A percentile compares a stretch with the other conserved stretches of the same genome.
Conservation (phyloP, 2,888 invertebrate species). For the Lamellibrachia columna region DNA sequence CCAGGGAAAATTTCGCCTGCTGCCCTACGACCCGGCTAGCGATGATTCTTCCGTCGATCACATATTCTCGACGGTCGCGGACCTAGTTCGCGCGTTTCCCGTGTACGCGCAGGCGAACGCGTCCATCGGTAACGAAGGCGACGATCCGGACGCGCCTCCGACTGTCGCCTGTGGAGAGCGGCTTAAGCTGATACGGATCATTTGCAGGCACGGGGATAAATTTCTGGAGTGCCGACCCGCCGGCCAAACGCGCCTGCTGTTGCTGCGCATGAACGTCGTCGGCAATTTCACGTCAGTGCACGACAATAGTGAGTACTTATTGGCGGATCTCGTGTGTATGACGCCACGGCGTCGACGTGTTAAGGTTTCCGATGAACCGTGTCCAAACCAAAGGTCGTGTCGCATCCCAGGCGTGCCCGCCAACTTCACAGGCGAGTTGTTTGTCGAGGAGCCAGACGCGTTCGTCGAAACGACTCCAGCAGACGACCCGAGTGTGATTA, state of each 20-base stretch:
- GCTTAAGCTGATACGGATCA: conserved; percentile 35
- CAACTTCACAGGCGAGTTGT: conserved; percentile 35
- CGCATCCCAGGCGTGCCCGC: conserved; percentile 39
- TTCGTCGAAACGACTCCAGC: conserved; percentile 38
- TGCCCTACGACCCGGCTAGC: conserved; percentile 39
- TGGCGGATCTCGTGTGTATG: conserved; percentile 38
- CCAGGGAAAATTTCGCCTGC: conserved; percentile 35
- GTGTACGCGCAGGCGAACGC: conserved; percentile 37
- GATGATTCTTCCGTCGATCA: conserved; percentile 36
- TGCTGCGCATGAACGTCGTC: conserved; percentile 35
- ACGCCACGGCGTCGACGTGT: conserved; percentile 35
- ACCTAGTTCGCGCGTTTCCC: conserved; percentile 39
- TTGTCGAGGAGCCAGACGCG: conserved; percentile 35
- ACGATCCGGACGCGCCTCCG: neutral
- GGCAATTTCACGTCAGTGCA: conserved; percentile 39
- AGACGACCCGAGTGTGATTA: conserved; percentile 32
- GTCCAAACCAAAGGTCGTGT: conserved; percentile 8
- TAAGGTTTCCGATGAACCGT: conserved; percentile 19
- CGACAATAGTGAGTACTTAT: conserved; percentile 37
- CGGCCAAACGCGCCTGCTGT: conserved; percentile 28
- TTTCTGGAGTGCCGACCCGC: conserved; percentile 35
- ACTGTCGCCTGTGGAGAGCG: conserved; percentile 33
- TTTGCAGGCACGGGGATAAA: conserved; percentile 32
- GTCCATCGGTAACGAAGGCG: conserved; percentile 24
- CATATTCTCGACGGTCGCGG: conserved; percentile 37